These are phyloP conservation scores for Athene cunicularia DNA, from an alignment of 2,113 vertebrate genomes.

Conservation along the genomic window DNA sequence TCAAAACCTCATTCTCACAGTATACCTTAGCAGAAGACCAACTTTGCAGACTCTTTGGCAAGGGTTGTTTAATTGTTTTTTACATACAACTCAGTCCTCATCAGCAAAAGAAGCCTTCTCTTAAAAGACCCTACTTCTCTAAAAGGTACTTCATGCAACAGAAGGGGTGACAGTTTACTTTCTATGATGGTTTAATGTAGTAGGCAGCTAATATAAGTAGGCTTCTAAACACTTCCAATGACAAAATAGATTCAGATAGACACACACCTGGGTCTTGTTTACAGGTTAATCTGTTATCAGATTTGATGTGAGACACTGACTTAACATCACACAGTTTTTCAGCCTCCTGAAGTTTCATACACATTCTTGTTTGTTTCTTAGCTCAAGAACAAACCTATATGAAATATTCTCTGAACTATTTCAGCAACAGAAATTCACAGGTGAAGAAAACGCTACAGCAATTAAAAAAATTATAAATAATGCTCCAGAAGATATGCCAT, in stretches of 20 bases:
- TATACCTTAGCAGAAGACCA: neutral
- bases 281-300: slow-evolving; percentile 52
- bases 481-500: neutral
- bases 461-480: fast-evolving
- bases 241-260: slow-evolving; percentile 32
- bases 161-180: neutral
- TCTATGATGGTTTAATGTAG: neutral
- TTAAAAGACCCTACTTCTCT: neutral
- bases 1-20: neutral
- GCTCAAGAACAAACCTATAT: neutral
- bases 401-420: neutral
- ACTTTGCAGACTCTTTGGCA: neutral
- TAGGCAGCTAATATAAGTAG: neutral
- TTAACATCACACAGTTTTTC: neutral
- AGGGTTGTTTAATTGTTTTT: neutral
- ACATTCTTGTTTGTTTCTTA: neutral
- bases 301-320: slow-evolving; percentile 34
- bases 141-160: neutral
- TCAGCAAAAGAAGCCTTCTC: neutral
- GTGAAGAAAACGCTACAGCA: neutral
- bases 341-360: neutral
- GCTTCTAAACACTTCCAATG: neutral
- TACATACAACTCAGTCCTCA: neutral
- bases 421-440: neutral
- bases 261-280: slow-evolving; percentile 9